Base-by-base conservation (phyloP, 2,888 invertebrate species). In the Eilema caniola region DNA sequence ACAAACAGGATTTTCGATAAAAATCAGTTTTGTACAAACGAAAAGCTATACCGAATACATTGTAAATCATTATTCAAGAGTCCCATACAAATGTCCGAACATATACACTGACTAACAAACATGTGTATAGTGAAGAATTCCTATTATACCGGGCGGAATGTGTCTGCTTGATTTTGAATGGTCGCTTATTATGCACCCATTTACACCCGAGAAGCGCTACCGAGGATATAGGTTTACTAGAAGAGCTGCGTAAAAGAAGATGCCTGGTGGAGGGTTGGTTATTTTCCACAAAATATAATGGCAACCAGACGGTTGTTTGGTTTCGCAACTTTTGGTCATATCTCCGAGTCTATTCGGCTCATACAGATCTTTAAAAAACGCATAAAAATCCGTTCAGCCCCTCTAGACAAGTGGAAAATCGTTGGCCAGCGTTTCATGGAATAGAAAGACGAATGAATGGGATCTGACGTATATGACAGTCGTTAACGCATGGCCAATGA, bases 151-250 rank as follows among this genome's bases (percentile, higher is more conserved):
- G 84, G 83, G 72, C 83, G 92, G 93, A 93, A 94, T 94, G 93
- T 86, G 87, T 92, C 91, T 85, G 87, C 83, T 89, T 94, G 93
- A 94, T 95, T 94, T 95, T 95, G 94, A 93, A 95, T 94, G 93
- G 91, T 83, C 89, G 86, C 93, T 95, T 94, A 95, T 94, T 95
- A 95, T 95, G 95, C 95, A 93, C 92, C 95, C 94, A 95, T 95
- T 95, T 95, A 95, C 95, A 94, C 95, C 93, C 87, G 82, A 84
- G 88, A 83, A 82, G 85, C 82, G 84, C 59, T 11, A 65, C 63
- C 83, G 14, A 41, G 57, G 83, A 80, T 71, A 33, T 70, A 72
- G 0, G 8, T 14, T 1, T 12, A 12, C 80, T 83, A 68, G 82
- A 83, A 69, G 60, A 0, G 73, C 20, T 63, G 20, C 53, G 31